Evolutionary conservation across 2,888 invertebrate species (phyloP).

Genomic region (Camptogramma bilineatum): DNA sequence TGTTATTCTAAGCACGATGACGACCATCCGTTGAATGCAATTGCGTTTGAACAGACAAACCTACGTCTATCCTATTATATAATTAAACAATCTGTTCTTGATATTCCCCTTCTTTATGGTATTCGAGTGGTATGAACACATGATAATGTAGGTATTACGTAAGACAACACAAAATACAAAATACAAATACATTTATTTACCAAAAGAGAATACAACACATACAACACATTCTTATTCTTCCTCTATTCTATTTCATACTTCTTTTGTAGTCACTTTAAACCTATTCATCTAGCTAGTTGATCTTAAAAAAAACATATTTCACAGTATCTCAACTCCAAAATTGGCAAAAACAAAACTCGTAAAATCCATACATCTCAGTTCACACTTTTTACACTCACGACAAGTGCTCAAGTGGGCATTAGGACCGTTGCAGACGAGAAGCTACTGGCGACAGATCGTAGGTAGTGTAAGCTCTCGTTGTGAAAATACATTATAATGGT

Average conservation of each 20-base stretch:
- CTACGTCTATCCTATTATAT: not conserved
- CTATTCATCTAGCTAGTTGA: too few relatives aligned
- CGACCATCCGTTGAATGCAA: slow-evolving; percentile 72
- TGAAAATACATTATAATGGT: not conserved
- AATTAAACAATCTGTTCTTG: too few relatives aligned
- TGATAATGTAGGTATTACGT: too few relatives aligned
- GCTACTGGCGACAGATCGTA: slow-evolving; percentile 64
- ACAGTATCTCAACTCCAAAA: slow-evolving; percentile 39
- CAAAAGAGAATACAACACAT: too few relatives aligned
- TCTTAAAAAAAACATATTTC: not conserved
- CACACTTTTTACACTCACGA: slow-evolving; percentile 44
- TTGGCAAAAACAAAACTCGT: slow-evolving; percentile 36
- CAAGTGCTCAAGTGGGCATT: slow-evolving; percentile 45
- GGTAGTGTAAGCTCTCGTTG: slow-evolving; percentile 12
- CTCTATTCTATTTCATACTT: too few relatives aligned
- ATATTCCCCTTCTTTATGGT: too few relatives aligned
- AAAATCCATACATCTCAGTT: slow-evolving; percentile 42
- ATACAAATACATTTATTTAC: too few relatives aligned
- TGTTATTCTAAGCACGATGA: slow-evolving; percentile 69
- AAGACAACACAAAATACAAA: too few relatives aligned
- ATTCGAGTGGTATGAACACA: too few relatives aligned
- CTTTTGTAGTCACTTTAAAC: too few relatives aligned
- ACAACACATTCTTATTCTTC: too few relatives aligned
- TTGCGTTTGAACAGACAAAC: not conserved
- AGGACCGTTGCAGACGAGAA: slow-evolving; percentile 47